Conservation (phyloP, 2,797 vertebrate genomes). For the Schizopygopsis pylzovi region DNA sequence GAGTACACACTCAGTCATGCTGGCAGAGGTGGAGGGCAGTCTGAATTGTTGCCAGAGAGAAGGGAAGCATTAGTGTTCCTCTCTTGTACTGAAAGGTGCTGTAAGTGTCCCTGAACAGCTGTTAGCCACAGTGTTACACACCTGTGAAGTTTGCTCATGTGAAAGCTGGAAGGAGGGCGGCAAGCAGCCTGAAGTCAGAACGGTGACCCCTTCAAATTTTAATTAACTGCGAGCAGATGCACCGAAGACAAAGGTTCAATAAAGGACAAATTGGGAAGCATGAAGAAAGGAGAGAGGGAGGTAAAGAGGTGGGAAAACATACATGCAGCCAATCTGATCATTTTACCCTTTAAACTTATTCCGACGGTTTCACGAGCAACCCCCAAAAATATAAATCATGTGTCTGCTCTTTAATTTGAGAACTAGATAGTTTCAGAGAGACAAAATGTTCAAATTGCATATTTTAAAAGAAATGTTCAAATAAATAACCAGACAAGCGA, state of each 20-base stretch:
- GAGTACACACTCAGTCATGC: conserved; percentile 10
- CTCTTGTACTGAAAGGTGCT: conserved; percentile 69
- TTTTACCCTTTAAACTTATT: conserved; percentile 54
- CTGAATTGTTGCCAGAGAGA: conserved; percentile 69
- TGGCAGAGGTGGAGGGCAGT: conserved; percentile 54
- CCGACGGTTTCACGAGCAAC: conserved; percentile 10
- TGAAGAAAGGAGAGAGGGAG: conserved; percentile 53
- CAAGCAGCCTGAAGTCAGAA: conserved; percentile 56
- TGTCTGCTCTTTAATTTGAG: conserved; percentile 9
- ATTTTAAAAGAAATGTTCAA: neutral
- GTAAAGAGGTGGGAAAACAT: conserved; percentile 59
- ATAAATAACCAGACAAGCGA: conserved; percentile 11
- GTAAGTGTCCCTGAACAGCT: conserved; percentile 68
- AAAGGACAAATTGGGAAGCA: conserved; percentile 54
- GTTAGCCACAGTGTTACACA: conserved; percentile 69
- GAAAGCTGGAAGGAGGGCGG: conserved; percentile 68
- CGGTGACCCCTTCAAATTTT: conserved; percentile 67
- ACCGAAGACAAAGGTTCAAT: conserved; percentile 60
- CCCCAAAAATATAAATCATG: conserved; percentile 22
- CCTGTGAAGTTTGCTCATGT: conserved; percentile 68
- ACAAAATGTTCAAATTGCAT: neutral
- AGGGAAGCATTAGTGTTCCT: conserved; percentile 58
- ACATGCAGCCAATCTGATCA: conserved; percentile 42
- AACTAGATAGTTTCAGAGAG: neutral
- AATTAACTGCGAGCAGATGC: conserved; percentile 68